Evolutionary conservation across 1,140 invertebrate genomes (phyloP).

Genomic region (Zaprionus lachaisei): DNA sequence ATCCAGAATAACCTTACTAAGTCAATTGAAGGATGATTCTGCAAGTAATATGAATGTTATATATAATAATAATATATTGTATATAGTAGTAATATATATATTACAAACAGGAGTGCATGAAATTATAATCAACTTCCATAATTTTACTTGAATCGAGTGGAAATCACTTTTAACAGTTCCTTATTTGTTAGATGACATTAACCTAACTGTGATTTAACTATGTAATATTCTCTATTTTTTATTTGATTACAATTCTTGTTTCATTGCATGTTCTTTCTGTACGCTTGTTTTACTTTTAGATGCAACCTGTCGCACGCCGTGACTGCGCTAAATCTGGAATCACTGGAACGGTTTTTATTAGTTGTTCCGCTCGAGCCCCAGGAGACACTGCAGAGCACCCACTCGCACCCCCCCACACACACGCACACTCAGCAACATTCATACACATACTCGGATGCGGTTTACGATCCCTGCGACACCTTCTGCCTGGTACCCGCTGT

Average conservation of each 20-base stretch:
- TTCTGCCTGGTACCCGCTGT: background rate
- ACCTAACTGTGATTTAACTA: background rate
- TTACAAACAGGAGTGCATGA: no score
- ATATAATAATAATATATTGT: no score
- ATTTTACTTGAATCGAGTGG: background rate
- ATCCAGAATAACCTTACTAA: no score
- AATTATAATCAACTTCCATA: background rate
- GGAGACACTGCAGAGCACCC: slow-evolving; percentile 24
- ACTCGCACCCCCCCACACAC: slow-evolving; percentile 28
- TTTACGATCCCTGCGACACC: slow-evolving; percentile 34
- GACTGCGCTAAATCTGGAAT: slow-evolving; percentile 17
- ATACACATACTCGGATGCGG: slow-evolving; percentile 7
- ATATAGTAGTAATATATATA: no score
- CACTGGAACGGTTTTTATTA: slow-evolving; percentile 38
- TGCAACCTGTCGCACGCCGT: slow-evolving; percentile 53
- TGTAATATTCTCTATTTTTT: background rate
- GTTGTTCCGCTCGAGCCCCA: slow-evolving; percentile 45
- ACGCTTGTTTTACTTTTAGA: slow-evolving; percentile 54
- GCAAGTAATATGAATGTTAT: no score
- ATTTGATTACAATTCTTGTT: slow-evolving; percentile 16
- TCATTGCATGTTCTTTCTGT: slow-evolving; percentile 40
- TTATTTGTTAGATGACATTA: background rate
- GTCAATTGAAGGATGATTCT: no score
- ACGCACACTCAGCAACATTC: slow-evolving; percentile 14
- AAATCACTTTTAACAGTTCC: background rate